A percentile compares a stretch with the other conserved stretches of the same genome.
Conservation (phyloP, 92 coral and sea anemone species). For the Epizoanthus stellaris region DNA sequence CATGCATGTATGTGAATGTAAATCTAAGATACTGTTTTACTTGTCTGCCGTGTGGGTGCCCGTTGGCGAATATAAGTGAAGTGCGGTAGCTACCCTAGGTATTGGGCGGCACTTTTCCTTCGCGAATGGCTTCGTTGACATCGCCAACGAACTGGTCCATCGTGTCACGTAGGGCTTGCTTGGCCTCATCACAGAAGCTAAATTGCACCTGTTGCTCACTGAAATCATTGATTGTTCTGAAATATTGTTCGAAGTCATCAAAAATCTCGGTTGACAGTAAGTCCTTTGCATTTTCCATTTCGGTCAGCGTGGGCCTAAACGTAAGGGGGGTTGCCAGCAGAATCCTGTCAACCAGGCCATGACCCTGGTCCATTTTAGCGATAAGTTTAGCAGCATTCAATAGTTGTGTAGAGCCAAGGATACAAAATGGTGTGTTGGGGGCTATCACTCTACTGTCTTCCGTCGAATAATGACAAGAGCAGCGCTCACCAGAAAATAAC, state of each 20-base stretch:
- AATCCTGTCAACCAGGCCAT: conserved; percentile 59
- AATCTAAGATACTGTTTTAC: too few species aligned
- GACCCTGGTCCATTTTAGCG: conserved; percentile 69
- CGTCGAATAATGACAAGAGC: conserved; percentile 53
- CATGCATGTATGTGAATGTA: too few species aligned
- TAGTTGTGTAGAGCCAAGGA: conserved; percentile 62
- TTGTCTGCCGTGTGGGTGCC: too few species aligned
- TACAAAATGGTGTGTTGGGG: conserved; percentile 53
- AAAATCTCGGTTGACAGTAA: conserved; percentile 9
- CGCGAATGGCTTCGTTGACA: conserved; percentile 19
- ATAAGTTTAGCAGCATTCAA: conserved; percentile 58
- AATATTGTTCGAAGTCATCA: conserved; percentile 31
- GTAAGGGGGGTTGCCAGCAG: conserved; percentile 63
- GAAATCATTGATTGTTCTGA: conserved; percentile 1
- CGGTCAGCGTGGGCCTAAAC: conserved; percentile 43
- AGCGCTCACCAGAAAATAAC: conserved; percentile 63
- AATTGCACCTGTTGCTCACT: not conserved
- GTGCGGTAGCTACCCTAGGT: too few species aligned
- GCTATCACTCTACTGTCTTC: conserved; percentile 54
- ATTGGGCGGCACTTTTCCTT: too few species aligned
- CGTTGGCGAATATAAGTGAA: too few species aligned
- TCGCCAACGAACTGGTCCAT: conserved; percentile 11
- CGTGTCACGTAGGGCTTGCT: not conserved
- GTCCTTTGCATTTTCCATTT: conserved; percentile 43
- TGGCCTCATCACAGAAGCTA: not conserved